A percentile compares a stretch with the other conserved stretches of the same genome.
phyloP scores from a whole-genome alignment of 1,140 invertebrate genomes.

The Ditylenchus dipsaci region DNA sequence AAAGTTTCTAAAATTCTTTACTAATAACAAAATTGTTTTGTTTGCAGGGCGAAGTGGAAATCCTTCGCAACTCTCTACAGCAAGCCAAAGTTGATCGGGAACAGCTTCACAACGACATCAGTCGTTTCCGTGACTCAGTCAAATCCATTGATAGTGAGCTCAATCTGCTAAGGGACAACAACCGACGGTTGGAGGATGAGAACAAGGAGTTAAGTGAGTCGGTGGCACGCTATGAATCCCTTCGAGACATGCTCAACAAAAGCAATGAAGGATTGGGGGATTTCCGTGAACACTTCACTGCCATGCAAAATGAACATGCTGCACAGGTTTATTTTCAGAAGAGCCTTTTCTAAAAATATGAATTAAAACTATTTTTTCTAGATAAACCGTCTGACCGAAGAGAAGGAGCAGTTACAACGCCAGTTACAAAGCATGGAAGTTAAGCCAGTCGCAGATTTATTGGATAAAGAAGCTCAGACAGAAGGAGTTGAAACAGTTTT shows the following conservation, averaged over 20 bases:
- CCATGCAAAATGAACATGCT: slow-evolving; percentile 2
- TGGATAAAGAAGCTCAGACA: too few relatives aligned
- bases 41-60: slow-evolving; percentile 17
- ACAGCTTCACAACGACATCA: slow-evolving; percentile 5
- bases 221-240: background rate
- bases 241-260: slow-evolving; percentile 7
- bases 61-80: slow-evolving; percentile 11
- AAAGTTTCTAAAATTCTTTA: background rate
- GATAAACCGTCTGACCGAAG: slow-evolving; percentile 3
- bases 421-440: slow-evolving; percentile 1
- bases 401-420: background rate
- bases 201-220: slow-evolving; percentile 4
- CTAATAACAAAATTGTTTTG: background rate
- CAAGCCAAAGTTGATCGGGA: slow-evolving; percentile 17
- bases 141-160: slow-evolving; percentile 5
- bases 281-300: background rate
- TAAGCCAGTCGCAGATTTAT: background rate
- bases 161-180: slow-evolving; percentile 5
- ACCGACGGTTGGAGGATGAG: slow-evolving; percentile 7
- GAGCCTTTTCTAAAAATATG: background rate
- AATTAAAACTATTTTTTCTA: background rate
- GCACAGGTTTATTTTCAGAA: slow-evolving; percentile 6
- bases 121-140: slow-evolving; percentile 16
- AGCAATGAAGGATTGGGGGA: slow-evolving; percentile 7
- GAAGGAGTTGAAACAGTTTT: too few relatives aligned